These are phyloP conservation scores for Gorsachius magnificus DNA, from an alignment of 2,797 vertebrate species.

Conservation along the genomic window DNA sequence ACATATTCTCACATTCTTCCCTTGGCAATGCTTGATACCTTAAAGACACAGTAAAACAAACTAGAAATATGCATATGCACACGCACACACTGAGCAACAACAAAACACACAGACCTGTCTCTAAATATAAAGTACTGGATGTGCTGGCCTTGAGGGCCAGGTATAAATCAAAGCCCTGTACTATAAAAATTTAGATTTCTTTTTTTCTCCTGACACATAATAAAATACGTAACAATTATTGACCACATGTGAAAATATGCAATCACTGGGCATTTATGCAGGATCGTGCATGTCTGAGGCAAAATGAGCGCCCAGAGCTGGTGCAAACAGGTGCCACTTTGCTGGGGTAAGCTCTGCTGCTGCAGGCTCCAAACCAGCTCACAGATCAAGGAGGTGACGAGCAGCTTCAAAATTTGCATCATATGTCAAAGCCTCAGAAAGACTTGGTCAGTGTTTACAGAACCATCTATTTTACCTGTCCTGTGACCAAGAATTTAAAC, in stretches of 20 bases:
- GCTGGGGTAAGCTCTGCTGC: not conserved
- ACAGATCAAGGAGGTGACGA: not conserved
- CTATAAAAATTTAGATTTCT: not conserved
- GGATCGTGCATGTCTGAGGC: not conserved
- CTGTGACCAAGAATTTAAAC: not conserved
- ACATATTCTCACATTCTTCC: conserved; percentile 2
- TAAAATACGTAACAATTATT: not conserved
- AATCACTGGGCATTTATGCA: not conserved
- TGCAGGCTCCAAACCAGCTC: not conserved
- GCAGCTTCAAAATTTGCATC: not conserved
- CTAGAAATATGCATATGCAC: not conserved
- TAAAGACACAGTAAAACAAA: not conserved
- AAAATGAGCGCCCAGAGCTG: rapidly evolving
- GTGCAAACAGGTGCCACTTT: not conserved
- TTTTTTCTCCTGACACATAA: not conserved
- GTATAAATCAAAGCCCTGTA: not conserved
- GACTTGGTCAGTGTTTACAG: not conserved
- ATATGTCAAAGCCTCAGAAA: not conserved
- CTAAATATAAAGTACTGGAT: not conserved
- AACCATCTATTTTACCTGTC: not conserved
- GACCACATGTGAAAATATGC: not conserved
- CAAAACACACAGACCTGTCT: not conserved
- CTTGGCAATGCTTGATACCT: not conserved
- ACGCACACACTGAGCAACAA: not conserved
- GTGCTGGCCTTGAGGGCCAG: not conserved